Evolutionary conservation across 2,113 vertebrate genomes (phyloP), one percentile per base, ranked within the genome.

Genomic region (Petromus typicus): DNA sequence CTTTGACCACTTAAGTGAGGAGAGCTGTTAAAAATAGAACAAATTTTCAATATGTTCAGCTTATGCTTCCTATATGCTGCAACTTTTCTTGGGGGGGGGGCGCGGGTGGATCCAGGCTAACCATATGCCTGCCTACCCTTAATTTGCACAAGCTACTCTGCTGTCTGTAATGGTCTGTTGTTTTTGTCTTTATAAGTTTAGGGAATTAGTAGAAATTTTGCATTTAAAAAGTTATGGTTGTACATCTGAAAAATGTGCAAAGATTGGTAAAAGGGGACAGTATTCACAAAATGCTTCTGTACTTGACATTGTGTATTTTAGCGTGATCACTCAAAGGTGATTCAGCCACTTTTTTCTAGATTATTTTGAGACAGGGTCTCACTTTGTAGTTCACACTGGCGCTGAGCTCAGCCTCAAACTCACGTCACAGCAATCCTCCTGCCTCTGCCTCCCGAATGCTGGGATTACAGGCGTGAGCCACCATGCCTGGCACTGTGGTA

Each of bases 31-130:
- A 95, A 97, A 96, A 88, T 86, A 86, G 75, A 96, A 69, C 84
- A 76, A 57, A 95, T 91, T 94, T 96, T 96, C 95, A 95, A 92
- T 97, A 96, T 95, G 89, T 57, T 96, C 84, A 94, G 76, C 82
- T 97, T 94, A 92, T 94, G 95, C 92, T 97, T 97, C 91, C 73
- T 81, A 91, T 93, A 94, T 92, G 85, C 91, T 96, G 54, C 61
- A 84, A 67, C 94, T 96, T 82, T 95, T 96, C 96, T 85, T 30
- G 45, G 32, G n/a, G 75, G 91, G 43, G 30, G 82, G 91, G 89
- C n/a, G n/a, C n/a, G n/a, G n/a, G n/a, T n/a, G 8, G 20, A 93
- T 89, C 34, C 81, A 89, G 88, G 76, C 89, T 95, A 92, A 96
- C 88, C 93, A 92, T 96, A 96, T 88, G 92, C 34, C 93, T 97